Base-by-base conservation (phyloP, 2,113 vertebrate genomes). In the Furnarius figulus region DNA sequence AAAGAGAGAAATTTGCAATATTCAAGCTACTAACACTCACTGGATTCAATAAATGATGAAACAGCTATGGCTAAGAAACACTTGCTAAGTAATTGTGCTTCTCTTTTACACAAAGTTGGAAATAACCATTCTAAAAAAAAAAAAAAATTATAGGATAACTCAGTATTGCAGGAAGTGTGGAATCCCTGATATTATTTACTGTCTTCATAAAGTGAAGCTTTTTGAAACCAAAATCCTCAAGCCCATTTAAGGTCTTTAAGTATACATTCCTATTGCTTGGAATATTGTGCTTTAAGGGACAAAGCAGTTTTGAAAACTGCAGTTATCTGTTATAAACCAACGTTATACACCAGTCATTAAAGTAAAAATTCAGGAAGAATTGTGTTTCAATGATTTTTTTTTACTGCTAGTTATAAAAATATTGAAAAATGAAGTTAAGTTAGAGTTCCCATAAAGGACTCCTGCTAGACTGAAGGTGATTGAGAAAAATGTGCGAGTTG, bases 1-100 rank as follows among this genome's bases (percentile, higher is more conserved):
- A 66, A 93, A 87, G 65, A 92, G 15, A 94, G 10, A 77, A 67
- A 10, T 85, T 95, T 63, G 63, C 30, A 91, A 62, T 90, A 95
- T 55, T 15, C 22, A 70, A 8, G 23, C 9, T 90, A 23, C 27
- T 78, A 87, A 30, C 6, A 63, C 8, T 42, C 21, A 25, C 16
- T 85, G 47, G 24, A 55, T 87, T 70, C 40, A 67, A 67, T 73
- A 87, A 93, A 90, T 20, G 47, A 33, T 52, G 68, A 89, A 95
- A 71, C 42, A 91, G 2, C 10, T 83, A 62, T 55, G 39, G 35
- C 28, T 88, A 89, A 92, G 61, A 81, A 97, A 89, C 25, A 27
- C 14, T 94, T 94, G 12, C 3, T 4, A 24, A 55, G 61, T 75
- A 87, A 83, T 80, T 88, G 65, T 33, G 12, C 2, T 76, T 33